Evolutionary conservation across 37 sponge, comb jelly and placozoan genomes (phyloP), one percentile per base, ranked within the genome.

Genomic region (Spongia lamella): DNA sequence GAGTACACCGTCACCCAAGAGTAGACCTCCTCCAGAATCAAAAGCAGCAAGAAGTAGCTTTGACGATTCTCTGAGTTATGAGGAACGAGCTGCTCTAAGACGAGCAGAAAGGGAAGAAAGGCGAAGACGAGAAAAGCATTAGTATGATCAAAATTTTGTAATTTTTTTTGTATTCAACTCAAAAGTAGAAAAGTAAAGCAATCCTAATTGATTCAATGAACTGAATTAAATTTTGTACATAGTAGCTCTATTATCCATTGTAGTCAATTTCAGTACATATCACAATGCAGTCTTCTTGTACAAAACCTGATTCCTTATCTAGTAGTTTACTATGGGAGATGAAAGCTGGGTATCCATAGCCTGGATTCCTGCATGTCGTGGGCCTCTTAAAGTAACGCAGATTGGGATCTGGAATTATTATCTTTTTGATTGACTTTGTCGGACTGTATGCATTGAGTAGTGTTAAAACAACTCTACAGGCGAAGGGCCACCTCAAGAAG

Each of bases 401-500:
- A 0, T 73, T 38, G 2, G 88, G 82, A 53, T 76, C 88, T 27
- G 88, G 88, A 2, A 51, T 53, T 26, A 87, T 87, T 17, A 81
- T 82, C 55, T 81, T 87, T 5, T 63, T 33, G 13, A 81, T 32
- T 16, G 32, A 20, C 63, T 43, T 62, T 24, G 63, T 64, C 13
- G 51, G 67, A 20, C 57, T 63, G 61, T 62, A 58, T 17, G 35
- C 26, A 49, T 76, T 87, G n/a, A 87, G 58, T 13, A 87, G 79
- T 53, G 50, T 61, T 33, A 86, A 76, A 7, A 21, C 53, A 30
- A 86, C 83, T 19, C 76, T 55, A 51, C 74, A 70, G 52, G 78
- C 75, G 39, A 88, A 92, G 15, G 93, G 93, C 92, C 92, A 91
- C 3, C 57, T 57, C 39, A 91, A 57, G 3, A 91, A 68, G 5